phyloP scores from a whole-genome alignment of 2,113 vertebrate genomes.

The Siniperca chuatsi region DNA sequence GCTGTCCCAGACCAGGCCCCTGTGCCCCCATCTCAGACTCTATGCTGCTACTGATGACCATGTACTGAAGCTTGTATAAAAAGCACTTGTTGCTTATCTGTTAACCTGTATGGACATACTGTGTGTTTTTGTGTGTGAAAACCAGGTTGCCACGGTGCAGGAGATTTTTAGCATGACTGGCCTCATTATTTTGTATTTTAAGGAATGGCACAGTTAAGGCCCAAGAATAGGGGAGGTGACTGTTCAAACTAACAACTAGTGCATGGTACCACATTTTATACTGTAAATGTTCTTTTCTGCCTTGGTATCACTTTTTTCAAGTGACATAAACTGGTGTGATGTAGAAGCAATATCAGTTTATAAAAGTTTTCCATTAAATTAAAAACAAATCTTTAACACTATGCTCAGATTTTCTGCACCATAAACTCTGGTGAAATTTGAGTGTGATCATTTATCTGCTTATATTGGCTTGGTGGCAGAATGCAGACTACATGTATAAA shows the following conservation, averaged over 20 bases:
- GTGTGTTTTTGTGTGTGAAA: background rate
- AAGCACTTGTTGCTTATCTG: background rate
- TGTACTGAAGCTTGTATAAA: conserved; percentile 4
- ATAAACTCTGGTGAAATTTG: background rate
- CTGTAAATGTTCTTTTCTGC: background rate
- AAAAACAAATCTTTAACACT: background rate
- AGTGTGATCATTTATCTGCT: background rate
- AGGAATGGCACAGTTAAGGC: conserved; percentile 15
- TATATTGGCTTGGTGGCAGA: background rate
- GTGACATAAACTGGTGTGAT: background rate
- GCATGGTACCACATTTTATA: background rate
- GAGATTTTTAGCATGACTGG: conserved; percentile 14
- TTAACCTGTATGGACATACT: background rate
- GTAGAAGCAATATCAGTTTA: background rate
- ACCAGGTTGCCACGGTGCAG: conserved; percentile 5
- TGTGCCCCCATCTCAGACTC: background rate
- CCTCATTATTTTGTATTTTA: conserved; percentile 41
- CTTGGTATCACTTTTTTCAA: background rate
- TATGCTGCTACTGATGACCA: too few relatives aligned
- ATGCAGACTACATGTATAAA: background rate
- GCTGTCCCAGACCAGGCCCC: background rate
- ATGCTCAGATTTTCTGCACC: background rate
- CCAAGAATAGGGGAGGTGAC: background rate
- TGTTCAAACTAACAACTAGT: background rate
- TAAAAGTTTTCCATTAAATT: background rate